Conservation (phyloP, 2,797 vertebrate species). For the Microtus obscurus region DNA sequence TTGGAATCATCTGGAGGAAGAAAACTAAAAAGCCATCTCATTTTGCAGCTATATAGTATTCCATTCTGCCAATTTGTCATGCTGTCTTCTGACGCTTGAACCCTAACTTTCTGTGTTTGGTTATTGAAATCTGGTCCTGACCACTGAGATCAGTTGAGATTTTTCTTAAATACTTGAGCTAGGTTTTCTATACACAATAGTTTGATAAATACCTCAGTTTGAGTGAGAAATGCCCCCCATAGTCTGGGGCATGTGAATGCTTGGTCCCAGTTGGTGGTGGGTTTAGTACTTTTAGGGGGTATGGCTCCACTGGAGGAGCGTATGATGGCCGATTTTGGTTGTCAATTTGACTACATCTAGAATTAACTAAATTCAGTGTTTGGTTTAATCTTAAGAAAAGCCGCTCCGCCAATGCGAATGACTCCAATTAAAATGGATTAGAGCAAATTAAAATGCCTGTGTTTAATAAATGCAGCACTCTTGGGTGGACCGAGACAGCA, state of each 20-base stretch:
- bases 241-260: background rate
- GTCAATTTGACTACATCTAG: background rate
- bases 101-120: conserved; percentile 23
- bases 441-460: too few relatives aligned
- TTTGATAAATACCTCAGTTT: background rate
- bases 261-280: background rate
- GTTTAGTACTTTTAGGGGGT: background rate
- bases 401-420: accelerated
- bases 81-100: background rate
- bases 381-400: too few relatives aligned
- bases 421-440: too few relatives aligned
- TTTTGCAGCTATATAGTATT: background rate
- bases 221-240: background rate
- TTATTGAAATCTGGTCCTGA: conserved; percentile 3
- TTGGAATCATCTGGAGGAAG: background rate
- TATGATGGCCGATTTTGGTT: background rate
- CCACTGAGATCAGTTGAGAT: background rate
- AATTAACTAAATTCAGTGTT: background rate
- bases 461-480: too few relatives aligned
- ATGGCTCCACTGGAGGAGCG: background rate
- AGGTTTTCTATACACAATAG: background rate
- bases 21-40: background rate
- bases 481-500: too few relatives aligned
- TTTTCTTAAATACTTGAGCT: conserved; percentile 11
- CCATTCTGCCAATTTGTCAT: background rate